Percentiles rank a stretch among this genome's conserved stretches.
Conservation (phyloP, 2,797 vertebrate species). For the Hephaestus fuliginosus region DNA sequence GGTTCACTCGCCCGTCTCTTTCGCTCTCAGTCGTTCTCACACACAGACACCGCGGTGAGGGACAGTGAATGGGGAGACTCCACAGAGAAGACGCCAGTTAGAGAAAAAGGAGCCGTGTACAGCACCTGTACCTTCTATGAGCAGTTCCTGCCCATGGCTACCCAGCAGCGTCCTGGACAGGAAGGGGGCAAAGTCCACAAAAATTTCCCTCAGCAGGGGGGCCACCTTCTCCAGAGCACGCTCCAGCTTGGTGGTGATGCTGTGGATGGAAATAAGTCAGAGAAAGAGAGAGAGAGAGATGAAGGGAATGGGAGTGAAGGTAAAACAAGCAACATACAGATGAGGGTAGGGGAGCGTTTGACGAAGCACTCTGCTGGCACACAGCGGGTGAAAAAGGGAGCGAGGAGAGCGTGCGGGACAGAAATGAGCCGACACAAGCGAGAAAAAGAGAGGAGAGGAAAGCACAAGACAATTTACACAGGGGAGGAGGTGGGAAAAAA, state of each 20-base stretch:
- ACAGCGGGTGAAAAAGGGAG: slow-evolving; percentile 29
- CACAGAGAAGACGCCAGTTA: slow-evolving; percentile 87
- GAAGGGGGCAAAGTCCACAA: slow-evolving; percentile 99
- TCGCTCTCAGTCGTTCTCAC: slow-evolving; percentile 29
- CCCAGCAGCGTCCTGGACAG: slow-evolving; percentile 96
- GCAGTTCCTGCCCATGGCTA: slow-evolving; percentile 99
- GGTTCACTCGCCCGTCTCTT: slow-evolving; percentile 2
- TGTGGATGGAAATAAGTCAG: slow-evolving; percentile 64
- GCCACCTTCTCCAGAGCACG: slow-evolving; percentile 99
- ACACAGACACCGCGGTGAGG: slow-evolving; percentile 67
- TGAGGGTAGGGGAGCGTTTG: slow-evolving; percentile 27
- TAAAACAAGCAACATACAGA: slow-evolving; percentile 44
- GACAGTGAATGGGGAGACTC: slow-evolving; percentile 83
- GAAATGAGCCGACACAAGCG: slow-evolving; percentile 31
- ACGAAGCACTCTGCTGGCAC: slow-evolving; percentile 26
- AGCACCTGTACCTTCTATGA: slow-evolving; percentile 99
- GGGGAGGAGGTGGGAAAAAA: slow-evolving; percentile 26
- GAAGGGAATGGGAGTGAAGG: slow-evolving; percentile 31
- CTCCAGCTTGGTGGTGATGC: slow-evolving; percentile 99
- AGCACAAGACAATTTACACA: slow-evolving; percentile 17
- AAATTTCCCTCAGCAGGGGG: slow-evolving; percentile 97
- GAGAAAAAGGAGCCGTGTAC: slow-evolving; percentile 87
- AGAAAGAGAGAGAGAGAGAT: slow-evolving; percentile 8
- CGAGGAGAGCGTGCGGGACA: slow-evolving; percentile 42
- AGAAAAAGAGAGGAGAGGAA: slow-evolving; percentile 16